A percentile compares a stretch with the other conserved stretches of the same genome.
These are phyloP conservation scores for Bubo blakistoni DNA, from an alignment of 2,113 vertebrate species.

Conservation along the genomic window DNA sequence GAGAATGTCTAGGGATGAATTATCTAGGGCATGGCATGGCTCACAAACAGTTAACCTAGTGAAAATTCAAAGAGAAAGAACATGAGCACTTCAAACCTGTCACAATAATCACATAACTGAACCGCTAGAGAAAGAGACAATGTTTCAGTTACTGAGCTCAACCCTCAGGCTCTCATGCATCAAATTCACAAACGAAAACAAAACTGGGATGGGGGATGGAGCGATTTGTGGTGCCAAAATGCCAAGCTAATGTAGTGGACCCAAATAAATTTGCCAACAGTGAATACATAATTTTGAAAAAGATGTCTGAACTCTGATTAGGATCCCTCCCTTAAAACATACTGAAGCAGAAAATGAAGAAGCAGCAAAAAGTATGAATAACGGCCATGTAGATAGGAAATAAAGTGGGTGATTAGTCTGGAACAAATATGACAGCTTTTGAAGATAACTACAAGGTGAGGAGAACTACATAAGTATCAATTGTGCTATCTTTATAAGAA, in stretches of 20 bases:
- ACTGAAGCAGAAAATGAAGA: neutral
- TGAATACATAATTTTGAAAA: neutral
- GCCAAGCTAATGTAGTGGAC: neutral
- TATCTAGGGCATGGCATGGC: neutral
- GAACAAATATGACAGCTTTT: neutral
- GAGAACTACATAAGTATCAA: neutral
- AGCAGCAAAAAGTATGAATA: neutral
- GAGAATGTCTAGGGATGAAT: neutral
- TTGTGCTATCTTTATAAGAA: neutral
- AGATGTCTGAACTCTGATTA: neutral
- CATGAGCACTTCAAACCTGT: conserved; percentile 49
- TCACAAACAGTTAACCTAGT: conserved; percentile 50
- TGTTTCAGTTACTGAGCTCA: conserved; percentile 55
- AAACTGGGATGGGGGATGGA: conserved; percentile 8
- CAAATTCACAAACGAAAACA: conserved; percentile 32
- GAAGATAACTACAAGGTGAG: neutral
- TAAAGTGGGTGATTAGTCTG: neutral
- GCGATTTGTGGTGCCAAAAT: neutral
- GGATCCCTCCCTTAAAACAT: neutral
- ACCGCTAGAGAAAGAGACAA: conserved; percentile 60
- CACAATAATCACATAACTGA: conserved; percentile 58
- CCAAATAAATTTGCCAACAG: neutral
- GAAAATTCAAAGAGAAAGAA: conserved; percentile 47
- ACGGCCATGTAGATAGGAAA: neutral
- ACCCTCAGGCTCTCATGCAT: conserved; percentile 46